Conservation (phyloP, 2,113 vertebrate species). For the Agapornis roseicollis region DNA sequence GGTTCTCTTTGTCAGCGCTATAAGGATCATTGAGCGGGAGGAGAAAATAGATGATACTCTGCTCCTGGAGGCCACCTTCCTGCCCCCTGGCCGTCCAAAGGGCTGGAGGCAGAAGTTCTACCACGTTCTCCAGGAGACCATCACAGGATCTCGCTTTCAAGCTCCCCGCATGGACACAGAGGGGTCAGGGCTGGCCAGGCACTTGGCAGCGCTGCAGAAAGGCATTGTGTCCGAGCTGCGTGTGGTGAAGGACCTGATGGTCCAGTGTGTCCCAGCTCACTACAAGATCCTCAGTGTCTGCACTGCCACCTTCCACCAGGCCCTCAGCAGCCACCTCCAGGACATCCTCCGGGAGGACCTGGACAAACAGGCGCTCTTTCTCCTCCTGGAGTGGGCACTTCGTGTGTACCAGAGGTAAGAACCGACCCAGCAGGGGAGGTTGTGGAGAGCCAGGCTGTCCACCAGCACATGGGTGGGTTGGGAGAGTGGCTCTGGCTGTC, state of each 20-base stretch:
- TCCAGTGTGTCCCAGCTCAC: constrained; percentile 88
- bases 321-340: constrained; percentile 80
- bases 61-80: constrained; percentile 67
- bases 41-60: constrained; percentile 79
- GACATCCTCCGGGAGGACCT: constrained; percentile 86
- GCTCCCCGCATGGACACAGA: constrained; percentile 42
- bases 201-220: constrained; percentile 85
- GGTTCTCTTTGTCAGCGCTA: constrained; percentile 85
- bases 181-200: constrained; percentile 80
- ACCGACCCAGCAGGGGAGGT: not conserved
- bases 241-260: constrained; percentile 86
- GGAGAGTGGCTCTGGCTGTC: not conserved
- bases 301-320: constrained; percentile 82
- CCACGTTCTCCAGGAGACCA: constrained; percentile 79
- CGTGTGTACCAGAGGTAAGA: constrained; percentile 88
- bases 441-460: not conserved
- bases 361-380: constrained; percentile 88
- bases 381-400: constrained; percentile 90
- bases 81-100: constrained; percentile 83
- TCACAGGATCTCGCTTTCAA: constrained; percentile 53
- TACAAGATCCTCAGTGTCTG: constrained; percentile 85
- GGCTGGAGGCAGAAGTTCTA: constrained; percentile 88
- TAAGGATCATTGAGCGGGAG: constrained; percentile 92
- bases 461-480: not conserved
- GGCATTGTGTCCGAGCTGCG: constrained; percentile 82